Evolutionary conservation across 2,113 vertebrate species (phyloP).

Genomic region (Neogobius melanostomus): DNA sequence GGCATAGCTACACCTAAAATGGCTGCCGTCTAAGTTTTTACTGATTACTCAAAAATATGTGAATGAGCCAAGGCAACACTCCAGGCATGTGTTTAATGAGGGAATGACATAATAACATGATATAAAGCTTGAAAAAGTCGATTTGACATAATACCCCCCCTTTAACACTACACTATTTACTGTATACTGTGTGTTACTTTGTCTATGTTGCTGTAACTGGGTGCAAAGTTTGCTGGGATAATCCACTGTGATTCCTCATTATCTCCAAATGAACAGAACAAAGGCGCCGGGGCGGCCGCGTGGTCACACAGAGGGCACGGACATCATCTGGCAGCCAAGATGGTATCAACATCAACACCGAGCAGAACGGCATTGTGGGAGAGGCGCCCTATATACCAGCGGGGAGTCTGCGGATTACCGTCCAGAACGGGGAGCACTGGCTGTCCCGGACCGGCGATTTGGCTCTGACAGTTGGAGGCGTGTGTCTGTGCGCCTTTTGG

Average conservation of each 20-base stretch:
- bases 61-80: too few relatives aligned
- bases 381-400: background rate
- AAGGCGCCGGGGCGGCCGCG: background rate
- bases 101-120: too few relatives aligned
- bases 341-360: slow-evolving; percentile 14
- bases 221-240: background rate
- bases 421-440: slow-evolving; percentile 10
- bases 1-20: too few relatives aligned
- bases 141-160: too few relatives aligned
- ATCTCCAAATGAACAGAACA: slow-evolving; percentile 35
- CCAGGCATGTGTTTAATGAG: too few relatives aligned
- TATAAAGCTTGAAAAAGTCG: too few relatives aligned
- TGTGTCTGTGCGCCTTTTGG: slow-evolving; percentile 63
- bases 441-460: slow-evolving; percentile 50
- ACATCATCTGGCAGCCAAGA: slow-evolving; percentile 27
- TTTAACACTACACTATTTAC: too few relatives aligned
- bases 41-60: too few relatives aligned
- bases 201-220: background rate
- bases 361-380: slow-evolving; percentile 26
- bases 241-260: background rate
- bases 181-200: slow-evolving; percentile 2
- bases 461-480: slow-evolving; percentile 60
- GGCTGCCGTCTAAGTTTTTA: too few relatives aligned
- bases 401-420: slow-evolving; percentile 24
- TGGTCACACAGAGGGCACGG: slow-evolving; percentile 9